These are phyloP conservation scores for Palythoa grandis DNA, from an alignment of 92 coral and sea anemone genomes.

Conservation along the genomic window DNA sequence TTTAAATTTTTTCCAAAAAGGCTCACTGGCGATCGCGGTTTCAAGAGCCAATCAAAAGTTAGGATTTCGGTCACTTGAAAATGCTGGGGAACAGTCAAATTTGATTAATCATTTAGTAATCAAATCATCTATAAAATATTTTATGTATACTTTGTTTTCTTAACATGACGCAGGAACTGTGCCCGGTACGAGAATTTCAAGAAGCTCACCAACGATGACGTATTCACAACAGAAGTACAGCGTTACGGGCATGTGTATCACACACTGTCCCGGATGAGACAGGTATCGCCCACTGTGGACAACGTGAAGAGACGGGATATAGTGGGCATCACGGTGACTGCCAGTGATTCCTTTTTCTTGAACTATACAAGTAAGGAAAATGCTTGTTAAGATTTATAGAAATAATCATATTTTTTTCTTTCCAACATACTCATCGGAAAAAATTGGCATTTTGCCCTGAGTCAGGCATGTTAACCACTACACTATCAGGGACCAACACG, in stretches of 20 bases:
- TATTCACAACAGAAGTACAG: conserved; percentile 28
- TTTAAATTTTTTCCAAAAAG: no score
- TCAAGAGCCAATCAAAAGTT: no score
- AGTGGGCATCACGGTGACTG: conserved; percentile 2
- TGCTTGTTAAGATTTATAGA: background rate
- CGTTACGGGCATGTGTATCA: conserved; percentile 18
- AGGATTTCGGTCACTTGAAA: no score
- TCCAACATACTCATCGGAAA: no score
- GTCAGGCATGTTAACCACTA: no score
- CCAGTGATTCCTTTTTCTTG: conserved; percentile 25
- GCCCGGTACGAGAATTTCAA: conserved; percentile 28
- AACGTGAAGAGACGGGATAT: conserved; percentile 12
- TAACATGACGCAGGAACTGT: conserved; percentile 16
- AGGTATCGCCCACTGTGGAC: conserved; percentile 26
- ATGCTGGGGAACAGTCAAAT: no score
- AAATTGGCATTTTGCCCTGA: no score
- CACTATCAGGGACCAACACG: no score
- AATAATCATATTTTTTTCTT: no score
- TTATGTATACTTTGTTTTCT: background rate
- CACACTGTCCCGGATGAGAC: conserved; percentile 39
- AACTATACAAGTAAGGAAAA: conserved; percentile 17
- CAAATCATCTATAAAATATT: no score
- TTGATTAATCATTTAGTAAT: no score
- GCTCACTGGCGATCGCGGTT: no score
- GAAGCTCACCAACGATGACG: conserved; percentile 30